Base-by-base conservation (phyloP, 1,140 invertebrate genomes). In the Caenorhabditis latens region DNA sequence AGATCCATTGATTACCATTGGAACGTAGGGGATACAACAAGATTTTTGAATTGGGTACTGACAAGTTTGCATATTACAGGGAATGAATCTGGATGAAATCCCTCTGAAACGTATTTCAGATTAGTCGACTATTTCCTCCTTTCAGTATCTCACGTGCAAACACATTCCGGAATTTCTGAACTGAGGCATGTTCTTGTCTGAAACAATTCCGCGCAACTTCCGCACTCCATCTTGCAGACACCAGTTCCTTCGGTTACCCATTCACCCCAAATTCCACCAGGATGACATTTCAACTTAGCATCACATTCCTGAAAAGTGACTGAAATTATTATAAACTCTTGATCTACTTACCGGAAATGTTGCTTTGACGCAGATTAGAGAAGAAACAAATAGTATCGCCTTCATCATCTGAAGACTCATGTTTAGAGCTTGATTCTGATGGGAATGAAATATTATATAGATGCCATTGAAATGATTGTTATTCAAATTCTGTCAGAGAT, bases 181-280 rank as follows among this genome's bases (percentile, higher is more conserved):
- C 65, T 67, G 8, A 67, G 4, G 43, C 65, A 67, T 16, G 65
- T 67, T 19, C 65, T 13, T 4, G 42, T 67, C 16, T 67, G 40
- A 24, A 67, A 67, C 8, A 67, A 40, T 16, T 19, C 19, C 19
- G 19, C 32, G 43, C 65, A 67, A 6, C 65, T 21, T 24, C 65
- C 65, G 19, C 65, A 67, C 1, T 67, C 65, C 40, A 67, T 3
- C 4, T 8, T 67, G 16, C 65, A 67, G 0, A 24, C 21, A 4
- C 7, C 40, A 43, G 6, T 67, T 67, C 65, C 65, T 8, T 11
- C 4, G 14, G 42, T 19, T 0, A 16, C 16, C 65, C 65, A 71
- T 46, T 71, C 40, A 19, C 65, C 65, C 65, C 65, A 71, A 40
- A 71, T 43, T 46, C 65, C 65, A 19, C 65, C 65, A 19, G 65